phyloP scores from a whole-genome alignment of 1,140 invertebrate genomes.

The Bradynema listronoti region DNA sequence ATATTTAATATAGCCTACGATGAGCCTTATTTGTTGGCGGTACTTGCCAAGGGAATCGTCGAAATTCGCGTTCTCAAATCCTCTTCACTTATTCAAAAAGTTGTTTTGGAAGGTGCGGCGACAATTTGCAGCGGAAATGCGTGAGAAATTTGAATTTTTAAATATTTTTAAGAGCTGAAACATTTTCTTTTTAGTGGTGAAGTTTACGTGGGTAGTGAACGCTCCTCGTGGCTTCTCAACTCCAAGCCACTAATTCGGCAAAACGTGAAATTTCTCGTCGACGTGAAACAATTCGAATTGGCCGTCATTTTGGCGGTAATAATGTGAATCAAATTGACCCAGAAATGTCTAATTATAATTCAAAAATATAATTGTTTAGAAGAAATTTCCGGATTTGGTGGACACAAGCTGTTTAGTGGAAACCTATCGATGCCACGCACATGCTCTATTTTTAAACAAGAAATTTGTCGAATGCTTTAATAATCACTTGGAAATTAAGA shows the following conservation, averaged over 20 bases:
- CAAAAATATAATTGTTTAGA: background rate
- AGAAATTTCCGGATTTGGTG: background rate
- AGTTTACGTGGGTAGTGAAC: constrained; percentile 29
- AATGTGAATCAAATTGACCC: constrained; percentile 2
- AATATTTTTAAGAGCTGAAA: background rate
- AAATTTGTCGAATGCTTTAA: constrained; percentile 38
- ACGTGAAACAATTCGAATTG: constrained; percentile 39
- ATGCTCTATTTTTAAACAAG: constrained; percentile 20
- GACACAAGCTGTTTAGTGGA: constrained; percentile 11
- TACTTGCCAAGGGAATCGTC: constrained; percentile 28
- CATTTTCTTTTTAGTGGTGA: constrained; percentile 21
- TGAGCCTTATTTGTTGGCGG: constrained; percentile 37
- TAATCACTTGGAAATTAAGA: constrained; percentile 32
- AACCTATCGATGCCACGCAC: constrained; percentile 32
- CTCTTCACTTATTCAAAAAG: constrained; percentile 30
- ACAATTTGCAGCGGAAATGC: constrained; percentile 9
- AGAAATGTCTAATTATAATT: background rate
- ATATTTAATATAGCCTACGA: constrained; percentile 31
- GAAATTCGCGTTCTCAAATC: constrained; percentile 35
- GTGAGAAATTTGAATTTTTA: constrained; percentile 28
- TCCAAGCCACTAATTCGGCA: constrained; percentile 22
- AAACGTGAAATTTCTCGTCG: constrained; percentile 24
- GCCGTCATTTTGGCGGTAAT: constrained; percentile 31
- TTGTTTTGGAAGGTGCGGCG: constrained; percentile 16
- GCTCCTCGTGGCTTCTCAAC: constrained; percentile 22